A percentile compares a stretch with the other conserved stretches of the same genome.
Evolutionary conservation across 2,113 vertebrate genomes (phyloP).

Genomic region (Pelusios castaneus): DNA sequence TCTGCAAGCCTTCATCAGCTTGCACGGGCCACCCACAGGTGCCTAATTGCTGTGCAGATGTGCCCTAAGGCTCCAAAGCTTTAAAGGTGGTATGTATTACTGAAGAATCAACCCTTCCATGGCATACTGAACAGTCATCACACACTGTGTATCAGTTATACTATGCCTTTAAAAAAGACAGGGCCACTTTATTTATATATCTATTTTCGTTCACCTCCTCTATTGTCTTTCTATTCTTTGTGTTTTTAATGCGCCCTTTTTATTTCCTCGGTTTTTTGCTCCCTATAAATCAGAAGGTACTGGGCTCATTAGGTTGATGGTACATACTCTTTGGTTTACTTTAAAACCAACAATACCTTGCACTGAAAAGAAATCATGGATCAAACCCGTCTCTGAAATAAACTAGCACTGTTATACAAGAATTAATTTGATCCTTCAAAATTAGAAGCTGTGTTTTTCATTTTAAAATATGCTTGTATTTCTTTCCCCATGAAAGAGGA

Average conservation of each 20-base stretch:
- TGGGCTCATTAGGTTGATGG: no score
- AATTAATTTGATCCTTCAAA: background rate
- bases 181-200: no score
- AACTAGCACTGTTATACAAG: background rate
- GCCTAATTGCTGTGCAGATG: background rate
- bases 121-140: background rate
- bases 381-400: no score
- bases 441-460: background rate
- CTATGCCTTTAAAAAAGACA: background rate
- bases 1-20: background rate
- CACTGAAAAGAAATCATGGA: no score
- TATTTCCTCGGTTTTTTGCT: no score
- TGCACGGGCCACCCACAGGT: background rate
- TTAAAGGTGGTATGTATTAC: background rate
- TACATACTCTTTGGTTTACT: no score
- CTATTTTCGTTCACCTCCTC: no score
- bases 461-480: background rate
- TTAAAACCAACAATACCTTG: no score
- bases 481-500: background rate
- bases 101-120: background rate
- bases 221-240: no score
- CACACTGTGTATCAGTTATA: background rate
- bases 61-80: background rate
- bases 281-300: no score
- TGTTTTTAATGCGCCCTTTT: no score